These are phyloP conservation scores for Notiomystis cincta DNA, from an alignment of 2,113 vertebrate species.

Conservation along the genomic window DNA sequence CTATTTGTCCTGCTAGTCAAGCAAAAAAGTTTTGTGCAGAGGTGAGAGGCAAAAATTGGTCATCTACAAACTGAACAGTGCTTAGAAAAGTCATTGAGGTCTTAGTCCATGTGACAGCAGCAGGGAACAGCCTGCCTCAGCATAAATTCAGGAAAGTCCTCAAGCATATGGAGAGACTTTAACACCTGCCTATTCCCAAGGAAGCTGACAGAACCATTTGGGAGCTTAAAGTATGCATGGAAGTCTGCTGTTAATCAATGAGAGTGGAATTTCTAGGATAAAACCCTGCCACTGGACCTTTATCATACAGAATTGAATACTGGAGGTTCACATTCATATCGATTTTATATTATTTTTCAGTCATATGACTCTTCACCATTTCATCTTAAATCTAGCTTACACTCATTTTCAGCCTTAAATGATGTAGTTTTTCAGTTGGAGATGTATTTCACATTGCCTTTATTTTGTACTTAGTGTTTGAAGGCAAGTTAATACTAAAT, in stretches of 20 bases:
- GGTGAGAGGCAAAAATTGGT: not conserved
- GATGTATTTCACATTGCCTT: not conserved
- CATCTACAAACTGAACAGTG: not conserved
- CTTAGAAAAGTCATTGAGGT: not conserved
- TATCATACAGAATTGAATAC: not conserved
- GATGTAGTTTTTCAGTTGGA: not conserved
- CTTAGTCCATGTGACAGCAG: fast-evolving
- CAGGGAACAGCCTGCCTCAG: not conserved
- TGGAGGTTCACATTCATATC: not conserved
- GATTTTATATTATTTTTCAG: not conserved
- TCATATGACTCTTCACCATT: not conserved
- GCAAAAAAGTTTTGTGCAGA: fast-evolving
- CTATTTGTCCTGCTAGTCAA: not conserved
- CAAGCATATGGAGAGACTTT: not conserved
- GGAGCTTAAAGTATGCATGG: not conserved
- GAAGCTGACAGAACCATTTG: not conserved
- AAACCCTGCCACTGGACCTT: not conserved
- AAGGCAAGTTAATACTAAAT: not conserved
- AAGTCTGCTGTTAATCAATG: not conserved
- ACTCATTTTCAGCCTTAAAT: not conserved
- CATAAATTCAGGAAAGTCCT: not conserved
- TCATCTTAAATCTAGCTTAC: not conserved
- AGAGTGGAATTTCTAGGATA: not conserved
- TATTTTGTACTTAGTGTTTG: not conserved
- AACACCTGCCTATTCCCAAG: not conserved